phyloP scores from a whole-genome alignment of 2,888 invertebrate species.

The Stenoptilia bipunctidactyla region DNA sequence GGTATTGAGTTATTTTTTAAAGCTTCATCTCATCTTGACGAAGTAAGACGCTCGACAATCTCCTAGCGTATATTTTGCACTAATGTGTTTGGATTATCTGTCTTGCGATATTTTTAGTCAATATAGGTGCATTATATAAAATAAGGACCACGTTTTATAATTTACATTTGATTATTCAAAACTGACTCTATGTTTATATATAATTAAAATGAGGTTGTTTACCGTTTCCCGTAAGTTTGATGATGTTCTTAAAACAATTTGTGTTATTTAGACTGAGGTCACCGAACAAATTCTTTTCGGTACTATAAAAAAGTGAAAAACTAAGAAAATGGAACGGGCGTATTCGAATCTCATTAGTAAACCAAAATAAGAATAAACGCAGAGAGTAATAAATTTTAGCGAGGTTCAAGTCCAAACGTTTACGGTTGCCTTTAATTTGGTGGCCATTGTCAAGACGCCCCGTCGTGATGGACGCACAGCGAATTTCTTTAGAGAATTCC shows the following conservation, averaged over 20 bases:
- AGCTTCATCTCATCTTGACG: background rate
- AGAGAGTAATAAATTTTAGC: conserved; percentile 65
- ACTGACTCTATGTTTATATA: no score
- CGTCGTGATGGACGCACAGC: conserved; percentile 44
- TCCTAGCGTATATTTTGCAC: conserved; percentile 37
- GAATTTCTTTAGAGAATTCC: conserved; percentile 61
- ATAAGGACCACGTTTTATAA: no score
- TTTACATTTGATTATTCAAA: no score
- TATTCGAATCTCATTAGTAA: conserved; percentile 67
- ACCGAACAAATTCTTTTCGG: no score
- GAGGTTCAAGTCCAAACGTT: conserved; percentile 64
- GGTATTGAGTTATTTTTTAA: conserved; percentile 37
- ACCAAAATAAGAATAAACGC: conserved; percentile 60
- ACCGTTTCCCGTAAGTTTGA: no score
- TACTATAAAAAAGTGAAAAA: no score
- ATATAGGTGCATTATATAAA: no score
- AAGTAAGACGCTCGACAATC: conserved; percentile 42
- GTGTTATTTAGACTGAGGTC: no score
- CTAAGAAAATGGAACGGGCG: conserved; percentile 43
- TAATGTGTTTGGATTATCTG: conserved; percentile 16
- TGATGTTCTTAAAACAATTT: no score
- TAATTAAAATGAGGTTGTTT: no score
- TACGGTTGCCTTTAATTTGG: conserved; percentile 70
- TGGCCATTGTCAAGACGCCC: conserved; percentile 64
- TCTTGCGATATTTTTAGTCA: background rate